Conservation (phyloP, 2,797 vertebrate species). For the Buphagus erythrorhynchus region DNA sequence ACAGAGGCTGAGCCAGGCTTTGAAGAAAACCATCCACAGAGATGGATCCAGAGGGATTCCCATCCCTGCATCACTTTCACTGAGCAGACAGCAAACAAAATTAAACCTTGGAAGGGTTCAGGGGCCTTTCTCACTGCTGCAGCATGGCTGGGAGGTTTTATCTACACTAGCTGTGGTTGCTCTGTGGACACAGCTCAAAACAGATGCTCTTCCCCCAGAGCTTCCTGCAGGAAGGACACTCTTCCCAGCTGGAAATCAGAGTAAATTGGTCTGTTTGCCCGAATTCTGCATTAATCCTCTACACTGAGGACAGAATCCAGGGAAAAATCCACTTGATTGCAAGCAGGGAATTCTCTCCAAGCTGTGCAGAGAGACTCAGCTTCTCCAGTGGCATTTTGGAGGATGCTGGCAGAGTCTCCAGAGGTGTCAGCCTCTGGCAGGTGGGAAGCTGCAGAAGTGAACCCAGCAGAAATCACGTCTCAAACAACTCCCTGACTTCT, state of each 20-base stretch:
- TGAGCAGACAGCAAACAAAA: background rate
- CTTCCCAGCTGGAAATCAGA: background rate
- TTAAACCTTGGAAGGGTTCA: background rate
- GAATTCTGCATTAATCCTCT: background rate
- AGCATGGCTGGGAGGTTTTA: background rate
- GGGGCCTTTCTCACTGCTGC: background rate
- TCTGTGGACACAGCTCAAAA: background rate
- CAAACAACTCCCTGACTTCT: background rate
- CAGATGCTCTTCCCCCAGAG: background rate
- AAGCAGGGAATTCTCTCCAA: background rate
- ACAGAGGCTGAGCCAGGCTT: background rate
- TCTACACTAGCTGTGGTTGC: background rate
- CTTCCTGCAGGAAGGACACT: background rate
- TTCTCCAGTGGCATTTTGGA: background rate
- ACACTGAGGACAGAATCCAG: background rate
- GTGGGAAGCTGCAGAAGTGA: accelerated
- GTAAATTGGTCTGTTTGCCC: background rate
- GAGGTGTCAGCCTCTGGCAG: background rate
- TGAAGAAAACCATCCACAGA: background rate
- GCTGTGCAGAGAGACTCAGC: background rate
- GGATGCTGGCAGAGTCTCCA: background rate
- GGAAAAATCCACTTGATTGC: background rate
- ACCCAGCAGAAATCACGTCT: background rate
- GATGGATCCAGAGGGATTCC: background rate
- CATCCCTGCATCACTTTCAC: background rate